These are phyloP conservation scores for Chromoteleia sp. DNA, from an alignment of 2,888 invertebrate species.

Conservation along the genomic window DNA sequence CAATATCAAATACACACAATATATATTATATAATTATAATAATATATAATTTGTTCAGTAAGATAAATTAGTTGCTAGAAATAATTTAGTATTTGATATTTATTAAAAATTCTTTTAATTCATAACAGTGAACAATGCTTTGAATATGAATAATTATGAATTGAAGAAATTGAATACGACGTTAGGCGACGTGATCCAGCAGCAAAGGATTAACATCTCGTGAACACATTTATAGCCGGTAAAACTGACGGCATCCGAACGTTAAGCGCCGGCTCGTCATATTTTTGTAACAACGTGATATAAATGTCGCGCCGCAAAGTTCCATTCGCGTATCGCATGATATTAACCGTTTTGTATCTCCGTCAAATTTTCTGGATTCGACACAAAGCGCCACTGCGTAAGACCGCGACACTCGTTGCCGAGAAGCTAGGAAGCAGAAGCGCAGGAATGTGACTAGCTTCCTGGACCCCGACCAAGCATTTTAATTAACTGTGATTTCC, in stretches of 20 bases:
- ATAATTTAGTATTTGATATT: too few species aligned
- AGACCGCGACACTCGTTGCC: conserved; percentile 38
- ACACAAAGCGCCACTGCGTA: conserved; percentile 49
- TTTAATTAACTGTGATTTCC: conserved; percentile 68
- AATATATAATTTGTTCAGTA: too few species aligned
- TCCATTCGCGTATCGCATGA: conserved; percentile 29
- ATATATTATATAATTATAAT: too few species aligned
- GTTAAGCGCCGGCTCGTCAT: conserved; percentile 23
- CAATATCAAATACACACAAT: too few species aligned
- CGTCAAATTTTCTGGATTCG: conserved; percentile 32
- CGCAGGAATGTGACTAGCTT: conserved; percentile 52
- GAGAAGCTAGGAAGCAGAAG: conserved; percentile 27
- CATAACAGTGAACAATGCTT: too few species aligned
- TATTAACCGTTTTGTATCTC: conserved; percentile 31
- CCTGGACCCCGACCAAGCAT: conserved; percentile 60
- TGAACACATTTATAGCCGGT: conserved; percentile 9
- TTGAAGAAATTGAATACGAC: too few species aligned
- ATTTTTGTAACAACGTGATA: conserved; percentile 36
- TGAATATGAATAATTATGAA: too few species aligned
- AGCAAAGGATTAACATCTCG: conserved; percentile 47
- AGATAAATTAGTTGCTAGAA: too few species aligned
- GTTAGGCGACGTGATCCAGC: too few species aligned
- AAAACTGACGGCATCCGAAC: conserved; percentile 21
- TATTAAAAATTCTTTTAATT: too few species aligned
- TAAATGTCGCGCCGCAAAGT: conserved; percentile 42